A percentile compares a stretch with the other conserved stretches of the same genome.
phyloP scores from a whole-genome alignment of 2,888 invertebrate genomes.

The Eucriotettix oculatus region DNA sequence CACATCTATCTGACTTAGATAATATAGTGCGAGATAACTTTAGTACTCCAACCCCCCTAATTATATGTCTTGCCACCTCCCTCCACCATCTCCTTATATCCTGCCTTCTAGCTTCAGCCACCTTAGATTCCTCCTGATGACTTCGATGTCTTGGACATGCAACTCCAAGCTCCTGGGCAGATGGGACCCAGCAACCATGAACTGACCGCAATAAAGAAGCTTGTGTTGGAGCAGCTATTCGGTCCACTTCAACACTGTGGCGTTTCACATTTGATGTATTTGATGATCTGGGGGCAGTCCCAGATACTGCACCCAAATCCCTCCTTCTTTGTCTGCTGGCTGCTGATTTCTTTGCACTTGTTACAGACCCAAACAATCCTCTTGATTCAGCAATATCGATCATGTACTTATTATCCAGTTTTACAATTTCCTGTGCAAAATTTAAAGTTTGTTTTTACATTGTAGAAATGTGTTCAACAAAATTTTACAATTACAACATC shows the following conservation, averaged over 20 bases:
- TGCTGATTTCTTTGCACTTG: conserved; percentile 19
- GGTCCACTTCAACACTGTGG: conserved; percentile 31
- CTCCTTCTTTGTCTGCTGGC: conserved; percentile 1
- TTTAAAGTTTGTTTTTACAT: too few relatives aligned
- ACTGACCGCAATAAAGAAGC: conserved; percentile 38
- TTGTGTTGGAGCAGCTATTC: conserved; percentile 48
- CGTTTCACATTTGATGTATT: background rate
- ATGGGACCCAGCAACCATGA: conserved; percentile 15
- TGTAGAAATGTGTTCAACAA: too few relatives aligned
- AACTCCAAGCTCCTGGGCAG: conserved; percentile 17
- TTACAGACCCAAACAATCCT: conserved; percentile 40
- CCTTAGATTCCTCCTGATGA: background rate
- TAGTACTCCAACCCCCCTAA: background rate
- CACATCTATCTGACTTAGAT: background rate
- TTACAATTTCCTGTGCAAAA: conserved; percentile 42
- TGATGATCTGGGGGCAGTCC: background rate
- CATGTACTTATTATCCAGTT: conserved; percentile 66
- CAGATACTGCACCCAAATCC: conserved; percentile 1
- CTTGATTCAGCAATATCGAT: conserved; percentile 67
- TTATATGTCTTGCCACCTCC: conserved; percentile 6
- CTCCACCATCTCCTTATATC: conserved; percentile 12
- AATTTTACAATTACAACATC: background rate
- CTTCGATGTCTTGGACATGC: conserved; percentile 16
- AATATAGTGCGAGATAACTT: background rate
- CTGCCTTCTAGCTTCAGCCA: conserved; percentile 2